Evolutionary conservation across 2,888 invertebrate species (phyloP), one percentile per base, ranked within the genome.

Genomic region (Sceliomorpha sp.): DNA sequence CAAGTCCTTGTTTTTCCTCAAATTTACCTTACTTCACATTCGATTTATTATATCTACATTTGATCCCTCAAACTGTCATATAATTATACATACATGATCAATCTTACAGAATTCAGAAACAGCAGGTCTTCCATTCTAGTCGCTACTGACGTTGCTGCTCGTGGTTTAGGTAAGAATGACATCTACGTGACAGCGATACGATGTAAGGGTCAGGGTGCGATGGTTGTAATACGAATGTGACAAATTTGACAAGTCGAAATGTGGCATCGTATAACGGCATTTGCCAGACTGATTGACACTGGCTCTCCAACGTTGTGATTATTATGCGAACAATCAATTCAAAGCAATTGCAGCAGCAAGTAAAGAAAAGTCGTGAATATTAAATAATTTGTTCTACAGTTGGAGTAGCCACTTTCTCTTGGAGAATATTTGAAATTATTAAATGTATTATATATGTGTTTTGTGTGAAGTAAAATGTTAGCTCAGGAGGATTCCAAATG

Each of bases 61-160:
- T n/a, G n/a, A n/a, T n/a, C n/a, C n/a, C n/a, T n/a, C n/a, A n/a
- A n/a, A n/a, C n/a, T n/a, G n/a, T n/a, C n/a, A n/a, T n/a, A n/a
- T n/a, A n/a, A n/a, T n/a, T n/a, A n/a, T n/a, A n/a, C n/a, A n/a
- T n/a, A n/a, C n/a, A n/a, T n/a, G n/a, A n/a, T 50, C 6, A 12
- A 42, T 69, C 37, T 70, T 72, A 1, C 70, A 85, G 89, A 92
- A 79, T 92, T 92, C 88, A 89, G 91, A 70, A 83, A 78, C 73
- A 91, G 91, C 75, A 89, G 90, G 79, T 89, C 90, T 32, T 89
- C 91, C 15, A 91, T 92, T 75, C 84, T 92, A 75, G 90, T 93
- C 39, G 92, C 92, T 36, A 93, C 92, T 45, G 92, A 93, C 83
- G 92, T 93, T 32, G 92, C 92, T 29, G 92, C 92, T 4, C 87